Percentiles rank a stretch among this genome's conserved stretches.
phyloP scores from a whole-genome alignment of 2,113 vertebrate genomes.

The Xenopus tropicalis region DNA sequence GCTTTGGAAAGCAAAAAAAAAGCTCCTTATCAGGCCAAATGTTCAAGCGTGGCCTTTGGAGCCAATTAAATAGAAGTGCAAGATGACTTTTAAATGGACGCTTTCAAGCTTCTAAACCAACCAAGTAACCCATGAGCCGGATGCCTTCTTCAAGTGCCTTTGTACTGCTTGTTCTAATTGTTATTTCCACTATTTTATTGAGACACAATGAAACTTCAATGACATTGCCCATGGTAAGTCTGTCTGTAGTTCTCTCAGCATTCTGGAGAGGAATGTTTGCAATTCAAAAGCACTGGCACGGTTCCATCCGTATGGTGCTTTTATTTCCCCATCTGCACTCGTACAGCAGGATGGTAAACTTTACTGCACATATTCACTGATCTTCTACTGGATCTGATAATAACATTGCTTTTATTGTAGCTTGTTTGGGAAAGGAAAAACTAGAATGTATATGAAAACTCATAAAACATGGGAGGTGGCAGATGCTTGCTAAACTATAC shows the following conservation, averaged over 20 bases:
- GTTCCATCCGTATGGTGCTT: slow-evolving; percentile 29
- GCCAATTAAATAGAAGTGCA: slow-evolving; percentile 58
- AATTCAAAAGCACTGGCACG: slow-evolving; percentile 16
- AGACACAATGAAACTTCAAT: slow-evolving; percentile 48
- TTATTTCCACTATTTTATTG: slow-evolving; percentile 46
- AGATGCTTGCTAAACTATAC: slow-evolving; percentile 9
- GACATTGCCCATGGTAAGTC: background rate
- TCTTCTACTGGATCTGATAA: slow-evolving; percentile 32
- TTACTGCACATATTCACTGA: slow-evolving; percentile 24
- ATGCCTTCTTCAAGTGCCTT: slow-evolving; percentile 52
- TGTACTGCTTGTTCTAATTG: slow-evolving; percentile 46
- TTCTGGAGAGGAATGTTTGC: slow-evolving; percentile 27
- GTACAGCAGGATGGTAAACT: slow-evolving; percentile 25
- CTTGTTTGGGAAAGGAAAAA: slow-evolving; percentile 1
- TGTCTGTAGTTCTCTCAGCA: background rate
- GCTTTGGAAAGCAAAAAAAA: slow-evolving; percentile 57
- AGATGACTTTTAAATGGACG: slow-evolving; percentile 62
- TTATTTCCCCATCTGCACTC: slow-evolving; percentile 39
- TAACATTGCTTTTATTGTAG: slow-evolving; percentile 13
- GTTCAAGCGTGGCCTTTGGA: slow-evolving; percentile 56
- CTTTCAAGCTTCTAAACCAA: slow-evolving; percentile 56
- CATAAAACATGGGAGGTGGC: slow-evolving; percentile 1
- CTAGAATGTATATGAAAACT: slow-evolving; percentile 27
- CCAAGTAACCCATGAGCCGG: slow-evolving; percentile 52
- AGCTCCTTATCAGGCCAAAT: slow-evolving; percentile 57